Percentiles rank a stretch among this genome's conserved stretches.
Conservation (phyloP, 2,797 vertebrate species). For the Acipenser oxyrinchus region DNA sequence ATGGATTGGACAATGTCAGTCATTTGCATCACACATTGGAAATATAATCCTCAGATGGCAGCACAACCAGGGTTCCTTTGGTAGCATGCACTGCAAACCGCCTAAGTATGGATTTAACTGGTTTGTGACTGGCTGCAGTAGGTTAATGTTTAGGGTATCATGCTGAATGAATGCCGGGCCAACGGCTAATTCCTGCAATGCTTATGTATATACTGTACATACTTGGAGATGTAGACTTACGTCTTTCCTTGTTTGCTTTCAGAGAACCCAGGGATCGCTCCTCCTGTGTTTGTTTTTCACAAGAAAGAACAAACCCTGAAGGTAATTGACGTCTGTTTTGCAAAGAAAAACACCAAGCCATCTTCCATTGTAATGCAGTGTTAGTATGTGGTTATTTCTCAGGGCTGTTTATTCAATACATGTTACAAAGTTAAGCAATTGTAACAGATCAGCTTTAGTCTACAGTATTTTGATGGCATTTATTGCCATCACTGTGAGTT, state of each 20-base stretch:
- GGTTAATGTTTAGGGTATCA: neutral
- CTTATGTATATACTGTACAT: neutral
- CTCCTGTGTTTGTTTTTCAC: constrained; percentile 59
- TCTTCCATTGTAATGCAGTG: too few relatives aligned
- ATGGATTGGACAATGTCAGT: too few relatives aligned
- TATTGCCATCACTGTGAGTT: too few relatives aligned
- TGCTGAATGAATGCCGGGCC: neutral
- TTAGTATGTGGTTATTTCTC: too few relatives aligned
- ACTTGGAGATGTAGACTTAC: neutral
- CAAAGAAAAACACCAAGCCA: constrained; percentile 21
- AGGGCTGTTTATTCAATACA: too few relatives aligned
- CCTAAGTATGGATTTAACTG: neutral
- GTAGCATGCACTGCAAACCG: too few relatives aligned
- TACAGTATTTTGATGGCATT: too few relatives aligned
- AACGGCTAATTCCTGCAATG: neutral
- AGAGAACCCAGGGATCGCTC: constrained; percentile 58
- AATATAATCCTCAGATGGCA: too few relatives aligned
- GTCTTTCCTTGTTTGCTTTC: constrained; percentile 29
- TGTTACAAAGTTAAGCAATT: too few relatives aligned
- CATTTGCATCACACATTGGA: too few relatives aligned
- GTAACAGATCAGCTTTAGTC: too few relatives aligned
- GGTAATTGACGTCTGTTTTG: constrained; percentile 43
- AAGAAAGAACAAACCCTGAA: constrained; percentile 49
- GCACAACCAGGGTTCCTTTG: too few relatives aligned
- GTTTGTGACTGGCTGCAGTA: neutral